Percentiles rank a stretch among this genome's conserved stretches.
Conservation (phyloP, 2,113 vertebrate genomes). For the Ophiodon elongatus region DNA sequence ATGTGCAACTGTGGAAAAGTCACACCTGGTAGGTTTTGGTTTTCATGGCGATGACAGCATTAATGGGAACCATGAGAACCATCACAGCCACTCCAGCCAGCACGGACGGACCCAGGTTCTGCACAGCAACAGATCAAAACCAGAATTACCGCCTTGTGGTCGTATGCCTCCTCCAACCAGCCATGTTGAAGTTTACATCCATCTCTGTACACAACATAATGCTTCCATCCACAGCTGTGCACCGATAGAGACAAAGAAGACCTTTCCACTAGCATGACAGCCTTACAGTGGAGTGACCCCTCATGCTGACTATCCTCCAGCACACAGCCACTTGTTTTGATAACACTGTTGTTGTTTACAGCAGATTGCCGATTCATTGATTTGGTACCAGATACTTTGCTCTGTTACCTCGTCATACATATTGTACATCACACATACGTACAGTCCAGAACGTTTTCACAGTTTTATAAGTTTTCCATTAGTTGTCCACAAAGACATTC, state of each 20-base stretch:
- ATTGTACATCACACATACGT: too few relatives aligned
- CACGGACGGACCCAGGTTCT: conserved; percentile 94
- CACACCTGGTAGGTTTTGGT: conserved; percentile 97
- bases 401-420: too few relatives aligned
- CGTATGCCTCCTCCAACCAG: neutral
- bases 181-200: neutral
- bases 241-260: neutral
- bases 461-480: too few relatives aligned
- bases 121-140: neutral
- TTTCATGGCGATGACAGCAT: conserved; percentile 96
- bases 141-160: neutral
- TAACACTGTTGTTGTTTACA: too few relatives aligned
- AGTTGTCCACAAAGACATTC: too few relatives aligned
- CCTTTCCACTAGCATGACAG: neutral
- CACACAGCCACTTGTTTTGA: neutral
- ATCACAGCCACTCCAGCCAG: conserved; percentile 96
- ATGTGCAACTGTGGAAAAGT: neutral
- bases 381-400: too few relatives aligned
- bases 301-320: too few relatives aligned
- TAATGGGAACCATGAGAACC: conserved; percentile 95
- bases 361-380: too few relatives aligned
- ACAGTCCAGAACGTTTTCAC: too few relatives aligned
- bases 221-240: neutral
- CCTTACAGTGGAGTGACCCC: neutral
- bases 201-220: neutral